Conservation (phyloP, 2,113 vertebrate genomes). For the Pitta sordida region DNA sequence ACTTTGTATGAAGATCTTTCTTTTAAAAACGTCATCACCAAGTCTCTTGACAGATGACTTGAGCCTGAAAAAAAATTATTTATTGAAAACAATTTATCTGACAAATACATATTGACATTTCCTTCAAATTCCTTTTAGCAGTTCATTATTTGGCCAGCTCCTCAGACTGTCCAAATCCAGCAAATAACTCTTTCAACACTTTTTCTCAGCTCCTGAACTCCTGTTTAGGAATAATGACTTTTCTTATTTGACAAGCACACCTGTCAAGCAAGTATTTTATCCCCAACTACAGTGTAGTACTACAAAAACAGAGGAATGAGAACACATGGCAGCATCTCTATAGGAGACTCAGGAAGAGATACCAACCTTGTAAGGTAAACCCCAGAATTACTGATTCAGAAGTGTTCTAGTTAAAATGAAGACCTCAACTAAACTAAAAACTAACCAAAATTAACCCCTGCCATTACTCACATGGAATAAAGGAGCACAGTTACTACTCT, state of each 20-base stretch:
- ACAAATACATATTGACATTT: neutral
- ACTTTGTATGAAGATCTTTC: neutral
- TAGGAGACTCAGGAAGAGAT: neutral
- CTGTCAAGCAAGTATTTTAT: neutral
- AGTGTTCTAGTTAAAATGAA: neutral
- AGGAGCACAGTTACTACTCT: neutral
- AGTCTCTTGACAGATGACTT: neutral
- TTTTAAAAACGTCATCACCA: neutral
- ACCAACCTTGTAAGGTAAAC: neutral
- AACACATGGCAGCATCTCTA: neutral
- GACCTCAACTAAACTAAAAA: too few relatives aligned
- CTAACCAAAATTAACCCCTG: neutral
- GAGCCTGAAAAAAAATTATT: neutral
- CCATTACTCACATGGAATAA: neutral
- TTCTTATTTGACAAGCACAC: neutral
- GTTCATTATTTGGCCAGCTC: neutral
- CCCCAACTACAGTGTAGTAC: neutral
- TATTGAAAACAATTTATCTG: neutral
- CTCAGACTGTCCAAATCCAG: neutral
- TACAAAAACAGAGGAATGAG: neutral
- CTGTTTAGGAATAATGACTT: neutral
- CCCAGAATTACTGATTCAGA: neutral
- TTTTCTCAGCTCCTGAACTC: neutral
- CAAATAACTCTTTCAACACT: neutral
- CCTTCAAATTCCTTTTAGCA: neutral